phyloP scores from a whole-genome alignment of 2,888 invertebrate genomes.

The Adelognathus sp. region DNA sequence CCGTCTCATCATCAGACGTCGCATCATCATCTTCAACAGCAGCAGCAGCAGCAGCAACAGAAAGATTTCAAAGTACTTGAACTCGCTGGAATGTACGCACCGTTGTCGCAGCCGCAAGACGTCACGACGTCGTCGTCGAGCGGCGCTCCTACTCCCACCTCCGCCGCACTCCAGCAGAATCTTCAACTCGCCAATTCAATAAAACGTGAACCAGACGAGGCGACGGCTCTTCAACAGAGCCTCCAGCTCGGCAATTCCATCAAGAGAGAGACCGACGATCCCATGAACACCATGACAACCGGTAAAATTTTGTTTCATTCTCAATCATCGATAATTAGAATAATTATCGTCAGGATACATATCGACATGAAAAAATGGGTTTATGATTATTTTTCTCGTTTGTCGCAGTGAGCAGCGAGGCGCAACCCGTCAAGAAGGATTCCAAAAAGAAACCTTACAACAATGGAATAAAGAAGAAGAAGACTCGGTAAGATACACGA shows the following conservation, averaged over 20 bases:
- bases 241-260: conserved; percentile 75
- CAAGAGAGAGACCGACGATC: conserved; percentile 77
- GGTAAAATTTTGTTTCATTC: conserved; percentile 65
- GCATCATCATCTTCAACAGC: conserved; percentile 73
- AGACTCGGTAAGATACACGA: conserved; percentile 87
- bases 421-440: conserved; percentile 83
- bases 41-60: conserved; percentile 81
- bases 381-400: background rate
- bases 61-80: conserved; percentile 79
- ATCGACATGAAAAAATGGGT: background rate
- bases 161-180: conserved; percentile 79
- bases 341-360: background rate
- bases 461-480: conserved; percentile 95
- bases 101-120: conserved; percentile 80
- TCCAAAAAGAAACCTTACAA: conserved; percentile 92
- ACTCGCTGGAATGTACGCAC: conserved; percentile 78
- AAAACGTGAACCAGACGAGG: conserved; percentile 77
- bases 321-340: background rate
- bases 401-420: conserved; percentile 75
- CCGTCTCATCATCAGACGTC: conserved; percentile 80
- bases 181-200: conserved; percentile 76
- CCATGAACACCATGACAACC: conserved; percentile 74
- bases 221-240: conserved; percentile 78
- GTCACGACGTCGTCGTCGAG: conserved; percentile 78
- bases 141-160: conserved; percentile 76